phyloP scores from a whole-genome alignment of 2,113 vertebrate species.

The Sterna hirundo region DNA sequence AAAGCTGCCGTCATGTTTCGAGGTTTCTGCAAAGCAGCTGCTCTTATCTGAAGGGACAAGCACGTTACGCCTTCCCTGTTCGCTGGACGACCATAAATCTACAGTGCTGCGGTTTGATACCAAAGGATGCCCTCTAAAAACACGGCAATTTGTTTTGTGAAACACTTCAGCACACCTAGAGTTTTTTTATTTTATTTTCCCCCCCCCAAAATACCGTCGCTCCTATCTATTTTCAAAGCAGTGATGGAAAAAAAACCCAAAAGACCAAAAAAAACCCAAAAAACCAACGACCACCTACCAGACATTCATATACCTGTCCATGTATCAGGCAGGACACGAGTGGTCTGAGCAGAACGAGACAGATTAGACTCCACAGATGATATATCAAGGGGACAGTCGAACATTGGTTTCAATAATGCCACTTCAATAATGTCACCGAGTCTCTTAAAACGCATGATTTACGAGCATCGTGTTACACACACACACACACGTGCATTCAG shows the following conservation, averaged over 20 bases:
- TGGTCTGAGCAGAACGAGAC: fast-evolving
- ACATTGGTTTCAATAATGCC: not conserved
- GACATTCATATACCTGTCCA: not conserved
- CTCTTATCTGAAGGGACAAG: not conserved
- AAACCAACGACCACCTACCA: not conserved
- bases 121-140: not conserved
- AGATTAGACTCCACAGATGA: not conserved
- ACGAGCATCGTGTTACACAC: not conserved
- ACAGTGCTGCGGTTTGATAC: not conserved
- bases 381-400: not conserved
- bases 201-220: not conserved
- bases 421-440: not conserved
- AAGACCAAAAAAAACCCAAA: no score
- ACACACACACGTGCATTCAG: fast-evolving
- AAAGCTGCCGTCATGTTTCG: not conserved
- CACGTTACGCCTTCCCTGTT: not conserved
- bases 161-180: not conserved
- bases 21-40: not conserved
- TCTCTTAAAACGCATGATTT: not conserved
- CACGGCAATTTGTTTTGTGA: not conserved
- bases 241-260: not conserved
- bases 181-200: not conserved
- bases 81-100: not conserved
- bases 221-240: not conserved
- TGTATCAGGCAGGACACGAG: not conserved